A percentile compares a stretch with the other conserved stretches of the same genome.
Conservation (phyloP, 2,888 invertebrate genomes). For the Lepidonotus clava region DNA sequence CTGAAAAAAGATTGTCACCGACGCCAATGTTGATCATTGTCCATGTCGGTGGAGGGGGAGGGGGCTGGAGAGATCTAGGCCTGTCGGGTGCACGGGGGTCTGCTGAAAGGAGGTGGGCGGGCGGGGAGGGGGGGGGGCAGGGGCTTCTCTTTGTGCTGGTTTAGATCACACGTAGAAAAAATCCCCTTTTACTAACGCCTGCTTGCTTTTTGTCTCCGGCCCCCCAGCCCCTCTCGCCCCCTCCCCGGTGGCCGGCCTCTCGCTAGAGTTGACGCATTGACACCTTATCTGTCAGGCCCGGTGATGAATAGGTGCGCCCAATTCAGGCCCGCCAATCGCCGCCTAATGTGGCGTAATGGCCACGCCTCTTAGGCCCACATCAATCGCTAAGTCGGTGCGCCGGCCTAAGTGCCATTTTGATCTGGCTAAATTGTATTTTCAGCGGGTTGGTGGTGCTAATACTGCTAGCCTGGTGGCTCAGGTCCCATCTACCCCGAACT, state of each 20-base stretch:
- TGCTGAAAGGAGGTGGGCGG: no score
- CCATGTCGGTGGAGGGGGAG: no score
- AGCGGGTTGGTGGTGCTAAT: no score
- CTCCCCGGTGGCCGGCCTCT: background rate
- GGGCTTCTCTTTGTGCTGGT: background rate
- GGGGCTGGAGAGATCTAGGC: no score
- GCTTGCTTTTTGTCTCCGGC: background rate
- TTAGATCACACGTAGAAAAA: conserved; percentile 11
- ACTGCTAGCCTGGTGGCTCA: no score
- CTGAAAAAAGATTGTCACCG: no score
- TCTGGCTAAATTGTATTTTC: conserved; percentile 35
- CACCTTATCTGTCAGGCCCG: conserved; percentile 17
- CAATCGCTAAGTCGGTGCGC: conserved; percentile 30
- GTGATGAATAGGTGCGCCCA: conserved; percentile 23
- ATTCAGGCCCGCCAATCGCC: conserved; percentile 18
- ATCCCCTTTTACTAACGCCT: conserved; percentile 13
- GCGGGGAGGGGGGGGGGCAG: no score
- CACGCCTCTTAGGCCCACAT: conserved; percentile 24
- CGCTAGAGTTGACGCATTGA: conserved; percentile 19
- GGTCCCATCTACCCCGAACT: no score
- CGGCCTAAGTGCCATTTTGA: conserved; percentile 42
- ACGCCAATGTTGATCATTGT: no score
- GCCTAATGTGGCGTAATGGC: conserved; percentile 50
- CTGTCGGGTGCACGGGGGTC: no score
- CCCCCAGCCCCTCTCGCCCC: background rate